Evolutionary conservation across 2,888 invertebrate genomes (phyloP), one percentile per base, ranked within the genome.

Genomic region (Pardosa pseudoannulata): DNA sequence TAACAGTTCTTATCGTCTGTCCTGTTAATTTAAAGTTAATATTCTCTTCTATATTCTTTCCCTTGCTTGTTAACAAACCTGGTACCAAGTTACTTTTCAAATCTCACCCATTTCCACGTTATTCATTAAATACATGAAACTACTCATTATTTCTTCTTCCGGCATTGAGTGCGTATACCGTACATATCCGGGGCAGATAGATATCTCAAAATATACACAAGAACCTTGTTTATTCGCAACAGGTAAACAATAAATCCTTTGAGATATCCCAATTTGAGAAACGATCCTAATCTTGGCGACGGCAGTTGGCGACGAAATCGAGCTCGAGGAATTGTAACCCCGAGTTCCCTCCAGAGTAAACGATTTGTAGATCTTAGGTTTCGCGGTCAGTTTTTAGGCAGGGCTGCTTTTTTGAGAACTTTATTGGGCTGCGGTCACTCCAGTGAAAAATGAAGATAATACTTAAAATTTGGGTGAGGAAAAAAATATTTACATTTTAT

Each of bases 311-410:
- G 46, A 9, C n/a, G 16, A 16, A 46, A 16, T 46, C n/a, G n/a
- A 2, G 5, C 16, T 46, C 11, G 46, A n/a, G n/a, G n/a, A 46
- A 46, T 46, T 6, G 46, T 46, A 46, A 46, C 46, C 46, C 46
- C n/a, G n/a, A 9, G 2, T 9, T 46, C 16, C 2, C 16, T 46
- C 16, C 11, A 46, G 46, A 46, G 16, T 16, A 23, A 56, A 3
- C 23, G 56, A 56, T 56, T 56, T 56, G 56, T 23, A 56, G 56
- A 46, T 46, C 41, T 46, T 13, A 11, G 56, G 56, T 56, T 56
- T 56, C 56, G 56, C 56, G 56, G 56, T 56, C 56, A 56, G 56
- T 56, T 56, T 56, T 56, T 56, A 56, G 56, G 56, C 56, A 23
- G 56, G 56, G 56, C 56, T 23, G 56, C 56, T 56, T 56, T 56